Conservation (phyloP, 2,888 invertebrate genomes). For the Dyspetes luteomarginatus region DNA sequence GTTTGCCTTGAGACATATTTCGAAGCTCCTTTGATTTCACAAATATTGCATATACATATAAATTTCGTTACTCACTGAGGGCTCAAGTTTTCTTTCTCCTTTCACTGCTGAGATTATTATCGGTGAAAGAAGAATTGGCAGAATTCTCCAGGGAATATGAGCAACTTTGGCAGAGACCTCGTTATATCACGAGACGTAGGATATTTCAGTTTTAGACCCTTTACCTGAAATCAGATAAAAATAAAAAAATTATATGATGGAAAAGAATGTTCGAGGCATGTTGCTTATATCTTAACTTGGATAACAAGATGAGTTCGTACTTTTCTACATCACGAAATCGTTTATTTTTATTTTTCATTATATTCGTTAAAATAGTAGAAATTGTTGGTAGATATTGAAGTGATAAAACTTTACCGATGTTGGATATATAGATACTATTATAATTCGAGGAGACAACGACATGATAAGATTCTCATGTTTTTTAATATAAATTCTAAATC, state of each 20-base stretch:
- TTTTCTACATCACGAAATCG: not conserved
- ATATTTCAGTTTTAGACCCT: not conserved
- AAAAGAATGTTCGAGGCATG: slow-evolving; percentile 1
- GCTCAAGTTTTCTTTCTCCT: not conserved
- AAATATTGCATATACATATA: not conserved
- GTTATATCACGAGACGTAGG: slow-evolving; percentile 10
- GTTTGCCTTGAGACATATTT: not conserved
- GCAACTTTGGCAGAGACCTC: slow-evolving; percentile 4
- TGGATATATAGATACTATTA: not conserved
- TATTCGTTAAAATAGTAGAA: not conserved
- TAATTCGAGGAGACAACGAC: not conserved
- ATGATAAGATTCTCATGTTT: not conserved
- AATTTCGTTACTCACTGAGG: slow-evolving; percentile 16
- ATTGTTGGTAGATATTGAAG: not conserved
- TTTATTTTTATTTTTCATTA: slow-evolving; percentile 4
- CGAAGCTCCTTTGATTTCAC: not conserved
- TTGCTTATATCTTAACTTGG: not conserved
- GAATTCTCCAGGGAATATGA: slow-evolving; percentile 33
- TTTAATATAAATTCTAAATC: not conserved
- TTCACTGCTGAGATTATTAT: slow-evolving; percentile 28
- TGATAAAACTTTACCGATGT: not conserved
- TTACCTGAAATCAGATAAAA: slow-evolving; percentile 58
- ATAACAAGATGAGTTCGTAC: slow-evolving; percentile 37
- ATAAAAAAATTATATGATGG: slow-evolving; percentile 8
- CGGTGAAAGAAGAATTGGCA: not conserved